Evolutionary conservation across 1,140 invertebrate species (phyloP), one percentile per base, ranked within the genome.

Genomic region (Camponotus floridanus): DNA sequence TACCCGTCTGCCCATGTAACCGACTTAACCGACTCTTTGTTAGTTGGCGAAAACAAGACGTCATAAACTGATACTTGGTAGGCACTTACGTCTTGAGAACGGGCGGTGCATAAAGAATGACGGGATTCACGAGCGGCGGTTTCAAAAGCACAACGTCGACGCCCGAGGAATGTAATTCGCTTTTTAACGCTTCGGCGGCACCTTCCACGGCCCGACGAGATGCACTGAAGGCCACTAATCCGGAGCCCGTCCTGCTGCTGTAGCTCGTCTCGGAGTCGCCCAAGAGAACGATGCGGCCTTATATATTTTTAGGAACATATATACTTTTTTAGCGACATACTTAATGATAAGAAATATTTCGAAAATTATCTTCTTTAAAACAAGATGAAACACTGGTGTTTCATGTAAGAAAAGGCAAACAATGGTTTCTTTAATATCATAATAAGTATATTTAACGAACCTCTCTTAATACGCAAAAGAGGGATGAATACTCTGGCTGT

Each of bases 61-160:
- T 74, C 68, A 33, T 74, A 83, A 83, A 74, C 68, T 83, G 68
- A 83, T 73, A 74, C 55, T 88, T 18, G 59, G 31, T 39, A 26
- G 62, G 15, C 51, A 36, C 92, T 93, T 92, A 95, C 96, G 95
- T 94, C 94, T 95, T 95, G 74, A 96, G 94, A 90, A 95, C 95
- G 26, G 96, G 96, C 42, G 95, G 89, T 76, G 94, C 95, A 92
- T 96, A 97, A n/a, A 97, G 93, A 74, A 95, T 95, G 80, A 97
- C 95, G 7, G 97, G 96, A 86, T 97, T 95, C 74, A 97, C 95
- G 57, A 96, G 96, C 31, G 96, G 96, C 18, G 97, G 97, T 93
- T 97, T 97, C 55, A 98, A 93, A n/a, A 97, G 96, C 26, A 98
- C 96, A n/a, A 98, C 97, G 90, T 96, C 96, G 62, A 98, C 96